Conservation (phyloP, 2,888 invertebrate species). For the Baronia brevicornis region DNA sequence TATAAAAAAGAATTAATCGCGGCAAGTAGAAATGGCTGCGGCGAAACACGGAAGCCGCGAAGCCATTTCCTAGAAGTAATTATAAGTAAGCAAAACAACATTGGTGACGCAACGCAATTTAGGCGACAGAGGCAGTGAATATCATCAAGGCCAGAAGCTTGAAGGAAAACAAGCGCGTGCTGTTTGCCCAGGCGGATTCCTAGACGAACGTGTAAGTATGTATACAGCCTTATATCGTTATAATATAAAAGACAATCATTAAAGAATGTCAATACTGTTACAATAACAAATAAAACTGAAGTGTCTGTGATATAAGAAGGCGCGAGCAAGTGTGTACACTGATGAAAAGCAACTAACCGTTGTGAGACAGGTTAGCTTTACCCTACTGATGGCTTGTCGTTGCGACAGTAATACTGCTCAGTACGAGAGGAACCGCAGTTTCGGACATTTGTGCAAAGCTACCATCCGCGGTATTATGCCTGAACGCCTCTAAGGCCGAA, state of each 20-base stretch:
- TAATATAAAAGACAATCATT: background rate
- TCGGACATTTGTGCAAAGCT: no score
- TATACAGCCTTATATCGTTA: background rate
- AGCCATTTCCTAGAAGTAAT: conserved; percentile 12
- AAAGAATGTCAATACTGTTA: background rate
- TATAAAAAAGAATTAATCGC: no score
- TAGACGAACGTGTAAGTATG: background rate
- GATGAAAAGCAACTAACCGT: no score
- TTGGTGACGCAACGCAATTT: conserved; percentile 2
- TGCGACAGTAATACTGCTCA: no score
- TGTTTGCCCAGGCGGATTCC: conserved; percentile 4
- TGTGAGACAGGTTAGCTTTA: no score
- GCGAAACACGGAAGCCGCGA: background rate
- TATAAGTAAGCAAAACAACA: conserved; percentile 9
- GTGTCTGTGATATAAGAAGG: no score
- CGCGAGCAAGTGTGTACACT: no score
- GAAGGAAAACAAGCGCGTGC: conserved; percentile 1
- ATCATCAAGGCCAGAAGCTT: conserved; percentile 8
- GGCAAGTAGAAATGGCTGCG: conserved; percentile 4
- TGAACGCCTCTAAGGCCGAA: no score
- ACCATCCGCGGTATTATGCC: no score
- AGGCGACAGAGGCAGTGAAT: background rate
- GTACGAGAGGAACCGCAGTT: no score
- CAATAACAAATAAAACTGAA: background rate
- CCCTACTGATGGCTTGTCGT: no score